phyloP scores from a whole-genome alignment of 2,888 invertebrate species.

The Pocota personata region DNA sequence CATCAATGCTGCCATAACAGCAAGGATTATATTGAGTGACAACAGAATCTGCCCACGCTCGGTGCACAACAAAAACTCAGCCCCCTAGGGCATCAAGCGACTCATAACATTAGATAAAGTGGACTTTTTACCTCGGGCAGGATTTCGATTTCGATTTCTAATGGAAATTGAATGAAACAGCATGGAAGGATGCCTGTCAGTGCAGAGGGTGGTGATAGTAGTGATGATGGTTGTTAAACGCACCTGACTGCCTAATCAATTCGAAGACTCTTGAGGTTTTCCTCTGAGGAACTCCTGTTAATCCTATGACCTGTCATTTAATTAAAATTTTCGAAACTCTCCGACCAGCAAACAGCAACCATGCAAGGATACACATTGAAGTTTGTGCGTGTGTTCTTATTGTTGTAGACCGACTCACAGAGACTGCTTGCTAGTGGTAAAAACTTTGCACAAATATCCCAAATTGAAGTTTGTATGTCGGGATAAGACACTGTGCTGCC shows the following conservation, averaged over 20 bases:
- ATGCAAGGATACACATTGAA: constrained; percentile 32
- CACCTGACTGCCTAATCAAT: constrained; percentile 61
- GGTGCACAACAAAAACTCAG: background rate
- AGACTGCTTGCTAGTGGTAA: constrained; percentile 13
- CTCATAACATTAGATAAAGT: constrained; percentile 54
- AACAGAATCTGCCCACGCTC: background rate
- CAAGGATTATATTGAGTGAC: constrained; percentile 35
- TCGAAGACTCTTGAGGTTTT: constrained; percentile 50
- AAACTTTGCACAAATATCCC: constrained; percentile 42
- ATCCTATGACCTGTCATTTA: constrained; percentile 47
- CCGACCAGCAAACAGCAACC: background rate
- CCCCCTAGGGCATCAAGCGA: constrained; percentile 1
- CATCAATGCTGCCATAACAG: background rate
- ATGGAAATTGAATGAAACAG: constrained; percentile 32
- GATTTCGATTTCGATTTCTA: constrained; percentile 19
- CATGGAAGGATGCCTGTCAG: background rate
- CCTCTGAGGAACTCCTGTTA: constrained; percentile 15
- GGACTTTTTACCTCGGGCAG: constrained; percentile 54
- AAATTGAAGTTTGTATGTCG: constrained; percentile 12
- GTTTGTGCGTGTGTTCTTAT: constrained; percentile 19
- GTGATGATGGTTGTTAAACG: constrained; percentile 9
- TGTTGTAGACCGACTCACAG: constrained; percentile 1
- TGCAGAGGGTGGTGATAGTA: background rate
- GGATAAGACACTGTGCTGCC: constrained; percentile 6
- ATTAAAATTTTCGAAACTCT: constrained; percentile 57